Evolutionary conservation across 2,888 invertebrate species (phyloP).

Genomic region (Rhamnusium bicolor): DNA sequence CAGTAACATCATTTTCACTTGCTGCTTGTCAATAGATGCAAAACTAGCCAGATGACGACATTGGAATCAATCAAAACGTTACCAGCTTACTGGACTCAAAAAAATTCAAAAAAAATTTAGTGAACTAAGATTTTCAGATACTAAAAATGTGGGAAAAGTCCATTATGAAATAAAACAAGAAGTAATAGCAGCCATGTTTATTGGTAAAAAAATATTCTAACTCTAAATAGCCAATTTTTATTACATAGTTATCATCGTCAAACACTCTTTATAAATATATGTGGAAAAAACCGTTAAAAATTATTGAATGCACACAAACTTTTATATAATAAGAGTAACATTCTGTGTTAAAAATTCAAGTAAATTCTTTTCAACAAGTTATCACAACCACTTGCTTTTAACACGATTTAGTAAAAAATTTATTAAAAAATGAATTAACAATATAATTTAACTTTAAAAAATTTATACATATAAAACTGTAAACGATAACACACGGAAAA

Average conservation of each 20-base stretch:
- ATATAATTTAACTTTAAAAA: conserved; percentile 32
- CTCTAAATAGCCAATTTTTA: conserved; percentile 77
- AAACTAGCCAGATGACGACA: too few species aligned
- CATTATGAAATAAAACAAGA: conserved; percentile 40
- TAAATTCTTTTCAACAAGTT: conserved; percentile 46
- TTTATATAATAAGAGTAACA: conserved; percentile 36
- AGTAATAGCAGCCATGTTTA: conserved; percentile 72
- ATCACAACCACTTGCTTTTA: conserved; percentile 58
- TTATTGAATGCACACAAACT: conserved; percentile 52
- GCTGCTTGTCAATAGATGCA: too few species aligned
- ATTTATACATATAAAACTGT: conserved; percentile 30
- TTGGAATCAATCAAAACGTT: too few species aligned
- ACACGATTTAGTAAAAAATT: conserved; percentile 35
- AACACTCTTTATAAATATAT: conserved; percentile 55
- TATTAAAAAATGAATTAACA: conserved; percentile 35
- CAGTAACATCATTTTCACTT: too few species aligned
- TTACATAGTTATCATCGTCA: conserved; percentile 52
- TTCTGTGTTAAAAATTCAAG: conserved; percentile 43
- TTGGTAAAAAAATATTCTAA: conserved; percentile 81
- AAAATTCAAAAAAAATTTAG: too few species aligned
- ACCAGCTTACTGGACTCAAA: too few species aligned
- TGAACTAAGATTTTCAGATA: too few species aligned
- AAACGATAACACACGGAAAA: conserved; percentile 33
- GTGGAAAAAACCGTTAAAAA: conserved; percentile 47
- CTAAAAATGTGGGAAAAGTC: too few species aligned